Evolutionary conservation across 2,888 invertebrate genomes (phyloP).

Genomic region (Trichacis sp.): DNA sequence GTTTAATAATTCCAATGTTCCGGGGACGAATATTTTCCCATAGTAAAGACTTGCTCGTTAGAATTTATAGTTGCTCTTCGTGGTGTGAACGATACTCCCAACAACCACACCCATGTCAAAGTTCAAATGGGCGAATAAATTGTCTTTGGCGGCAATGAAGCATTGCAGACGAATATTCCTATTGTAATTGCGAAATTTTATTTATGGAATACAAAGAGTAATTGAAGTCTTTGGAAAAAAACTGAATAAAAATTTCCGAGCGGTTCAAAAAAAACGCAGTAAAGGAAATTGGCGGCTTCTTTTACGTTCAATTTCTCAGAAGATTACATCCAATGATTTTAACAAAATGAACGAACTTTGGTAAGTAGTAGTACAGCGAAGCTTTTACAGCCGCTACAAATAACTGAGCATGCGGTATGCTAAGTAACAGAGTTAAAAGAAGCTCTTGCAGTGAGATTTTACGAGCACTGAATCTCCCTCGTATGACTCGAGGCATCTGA

Average conservation of each 20-base stretch:
- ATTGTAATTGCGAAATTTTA: conserved; percentile 53
- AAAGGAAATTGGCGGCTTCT: no score
- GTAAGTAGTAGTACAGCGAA: no score
- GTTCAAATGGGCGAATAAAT: conserved; percentile 57
- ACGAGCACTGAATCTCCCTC: conserved; percentile 32
- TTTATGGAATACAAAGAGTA: no score
- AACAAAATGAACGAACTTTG: no score
- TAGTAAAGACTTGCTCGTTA: conserved; percentile 49
- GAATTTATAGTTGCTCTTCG: conserved; percentile 47
- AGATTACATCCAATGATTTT: no score
- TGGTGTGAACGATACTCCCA: conserved; percentile 41
- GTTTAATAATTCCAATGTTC: conserved; percentile 37
- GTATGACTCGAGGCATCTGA: neutral
- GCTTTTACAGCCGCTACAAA: no score
- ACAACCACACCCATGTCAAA: conserved; percentile 55
- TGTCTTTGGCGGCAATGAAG: conserved; percentile 47
- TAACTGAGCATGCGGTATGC: neutral
- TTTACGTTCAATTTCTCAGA: no score
- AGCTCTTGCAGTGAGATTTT: conserved; percentile 31
- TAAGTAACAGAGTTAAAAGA: conserved; percentile 13
- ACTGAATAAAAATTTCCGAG: no score
- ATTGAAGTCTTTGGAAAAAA: no score
- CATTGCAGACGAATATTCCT: conserved; percentile 52
- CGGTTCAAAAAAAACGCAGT: neutral
- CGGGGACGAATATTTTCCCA: conserved; percentile 48